A percentile compares a stretch with the other conserved stretches of the same genome.
These are phyloP conservation scores for Sphaeramia orbicularis DNA, from an alignment of 2,797 vertebrate genomes.

Conservation along the genomic window DNA sequence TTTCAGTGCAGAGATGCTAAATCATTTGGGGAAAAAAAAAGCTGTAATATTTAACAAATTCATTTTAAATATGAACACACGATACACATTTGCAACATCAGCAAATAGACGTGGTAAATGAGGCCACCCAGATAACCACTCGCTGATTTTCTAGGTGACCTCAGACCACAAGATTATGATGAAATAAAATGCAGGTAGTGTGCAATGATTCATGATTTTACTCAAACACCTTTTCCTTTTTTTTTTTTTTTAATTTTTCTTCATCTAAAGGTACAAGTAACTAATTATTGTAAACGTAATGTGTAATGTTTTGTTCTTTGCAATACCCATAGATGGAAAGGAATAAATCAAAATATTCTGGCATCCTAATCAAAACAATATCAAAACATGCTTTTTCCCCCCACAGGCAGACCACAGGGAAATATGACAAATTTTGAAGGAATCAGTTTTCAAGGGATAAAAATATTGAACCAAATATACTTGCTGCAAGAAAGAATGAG, in stretches of 20 bases:
- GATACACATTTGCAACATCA: constrained; percentile 12
- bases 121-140: constrained; percentile 55
- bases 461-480: constrained; percentile 33
- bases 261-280: constrained; percentile 2
- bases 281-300: constrained; percentile 15
- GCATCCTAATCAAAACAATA: neutral
- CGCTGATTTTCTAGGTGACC: neutral
- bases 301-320: neutral
- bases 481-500: constrained; percentile 21
- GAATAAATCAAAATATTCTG: neutral
- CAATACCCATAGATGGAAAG: neutral
- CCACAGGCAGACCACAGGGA: neutral
- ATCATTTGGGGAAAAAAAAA: neutral
- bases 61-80: constrained; percentile 4
- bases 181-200: constrained; percentile 25
- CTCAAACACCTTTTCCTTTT: constrained; percentile 6
- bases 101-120: constrained; percentile 53
- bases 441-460: constrained; percentile 15
- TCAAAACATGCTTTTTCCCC: no score
- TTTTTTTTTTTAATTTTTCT: constrained; percentile 8
- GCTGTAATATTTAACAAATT: neutral
- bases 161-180: constrained; percentile 26
- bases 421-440: constrained; percentile 11
- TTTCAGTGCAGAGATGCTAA: neutral
- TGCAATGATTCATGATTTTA: constrained; percentile 31